Evolutionary conservation across 2,888 invertebrate species (phyloP), one percentile per base, ranked within the genome.

Genomic region (Nomada fucata): DNA sequence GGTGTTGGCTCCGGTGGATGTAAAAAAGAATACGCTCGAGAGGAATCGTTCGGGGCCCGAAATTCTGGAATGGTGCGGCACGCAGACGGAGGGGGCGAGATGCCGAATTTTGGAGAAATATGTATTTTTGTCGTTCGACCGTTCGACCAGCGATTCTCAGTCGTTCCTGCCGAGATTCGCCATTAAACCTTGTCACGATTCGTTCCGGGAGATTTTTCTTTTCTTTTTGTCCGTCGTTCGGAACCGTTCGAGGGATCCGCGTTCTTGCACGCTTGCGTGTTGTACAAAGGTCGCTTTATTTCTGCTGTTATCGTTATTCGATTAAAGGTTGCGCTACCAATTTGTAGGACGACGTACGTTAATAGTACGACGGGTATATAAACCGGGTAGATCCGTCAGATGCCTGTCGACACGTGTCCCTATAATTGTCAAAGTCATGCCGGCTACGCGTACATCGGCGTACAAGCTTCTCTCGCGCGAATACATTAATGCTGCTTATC

Each of bases 1-100:
- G 88, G 89, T 89, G 89, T 87, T 83, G 88, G 82, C 79, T 89
- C 82, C 72, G 87, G 86, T 84, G 78, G 79, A 80, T 79, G 76
- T 75, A 60, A 83, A 89, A 86, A 85, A 76, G 20, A 76, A 79
- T 57, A 64, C 55, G 26, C 44, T 47, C 18, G 57, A 15, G 50
- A 29, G 55, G n/a, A 47, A 63, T 50, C 36, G 59, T 70, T 70
- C 69, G 68, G 70, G 64, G 29, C 70, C 52, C 71, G 72, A 72
- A 64, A 69, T 57, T 61, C 36, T 57, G 71, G n/a, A 59, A 60
- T 63, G 78, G 67, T 71, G 53, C 55, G 64, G 60, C 36, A 26
- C 10, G 29, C 0, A 36, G 42, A n/a, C 2, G 20, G 44, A 23
- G 50, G 36, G 29, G 42, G n/a, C 4, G 15, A 13, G 64, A 13